Conservation (phyloP, 2,888 invertebrate species). For the Drosophila mimica region DNA sequence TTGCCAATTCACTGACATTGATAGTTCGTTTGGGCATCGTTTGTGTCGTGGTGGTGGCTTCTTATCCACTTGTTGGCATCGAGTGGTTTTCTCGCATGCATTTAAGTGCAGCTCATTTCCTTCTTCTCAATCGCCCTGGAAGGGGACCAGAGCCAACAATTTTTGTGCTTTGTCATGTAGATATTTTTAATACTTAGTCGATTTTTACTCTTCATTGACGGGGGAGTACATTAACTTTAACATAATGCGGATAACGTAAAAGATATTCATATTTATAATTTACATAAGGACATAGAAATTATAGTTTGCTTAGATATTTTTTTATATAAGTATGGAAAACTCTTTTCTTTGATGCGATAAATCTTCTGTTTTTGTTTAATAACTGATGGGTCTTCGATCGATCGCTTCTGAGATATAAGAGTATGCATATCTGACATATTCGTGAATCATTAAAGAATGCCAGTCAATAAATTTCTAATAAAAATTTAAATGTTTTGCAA, state of each 20-base stretch:
- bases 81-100: slow-evolving; percentile 80
- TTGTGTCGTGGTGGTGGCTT: slow-evolving; percentile 81
- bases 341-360: not conserved
- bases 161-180: slow-evolving; percentile 66
- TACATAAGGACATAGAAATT: not conserved
- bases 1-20: slow-evolving; percentile 82
- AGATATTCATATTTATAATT: too few species aligned
- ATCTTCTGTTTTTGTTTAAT: not conserved
- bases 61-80: slow-evolving; percentile 81
- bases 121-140: slow-evolving; percentile 70
- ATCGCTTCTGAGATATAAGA: not conserved
- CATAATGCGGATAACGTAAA: not conserved
- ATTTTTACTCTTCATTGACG: slow-evolving; percentile 20
- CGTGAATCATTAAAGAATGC: not conserved
- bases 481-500: not conserved
- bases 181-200: slow-evolving; percentile 65
- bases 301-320: not conserved
- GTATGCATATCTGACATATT: not conserved
- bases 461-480: not conserved
- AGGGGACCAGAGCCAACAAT: slow-evolving; percentile 47
- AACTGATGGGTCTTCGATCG: not conserved
- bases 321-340: not conserved
- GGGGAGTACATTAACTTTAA: not conserved
- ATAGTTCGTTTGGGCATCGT: slow-evolving; percentile 81
- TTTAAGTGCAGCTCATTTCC: slow-evolving; percentile 80